Evolutionary conservation across 23 tunicate species (phyloP), one percentile per base, ranked within the genome.

Genomic region (Phallusia fumigata): DNA sequence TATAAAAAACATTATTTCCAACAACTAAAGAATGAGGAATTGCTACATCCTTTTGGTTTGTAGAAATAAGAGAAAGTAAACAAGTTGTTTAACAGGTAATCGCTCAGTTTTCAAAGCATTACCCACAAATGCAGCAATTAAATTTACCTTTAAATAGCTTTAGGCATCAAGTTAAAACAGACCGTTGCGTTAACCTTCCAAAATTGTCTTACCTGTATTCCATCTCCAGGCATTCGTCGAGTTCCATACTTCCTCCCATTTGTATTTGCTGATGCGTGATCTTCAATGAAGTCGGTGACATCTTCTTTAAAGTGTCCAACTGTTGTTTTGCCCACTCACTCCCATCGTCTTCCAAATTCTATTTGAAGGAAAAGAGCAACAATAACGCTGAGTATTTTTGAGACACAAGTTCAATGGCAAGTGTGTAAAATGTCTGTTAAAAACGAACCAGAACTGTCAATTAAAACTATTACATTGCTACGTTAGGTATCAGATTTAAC

Each of bases 221-320:
- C 96, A 95, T 95, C 77, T 86, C 89, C 52, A 95, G 53, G 84
- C 95, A 91, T 49, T 91, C 96, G 12, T 85, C 84, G 35, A 95
- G 73, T 36, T 79, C 73, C 45, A 95, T 51, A 31, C 65, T 80
- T 30, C 85, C 89, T 0, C 99, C 99, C 0, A 73, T 65, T 28
- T 28, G 81, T 30, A 96, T 83, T 73, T 96, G 99, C 32, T 77
- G 81, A 75, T 81, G 89, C 50, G 99, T 88, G 31, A 96, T 49
- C 53, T 88, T 88, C 76, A 96, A 73, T 21, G 96, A 90, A 19
- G 96, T 96, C 8, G 99, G 99, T 2, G 96, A 90, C 90, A 88
- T 88, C 35, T 73, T 78, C 31, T 53, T 85, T 81, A 96, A 32
- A 11, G 81, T 85, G n/a, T 85, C 81, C 77, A 88, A 69, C 33